Percentiles rank a stretch among this genome's conserved stretches.
Conservation (phyloP, 2,888 invertebrate genomes). For the Noctua janthe region DNA sequence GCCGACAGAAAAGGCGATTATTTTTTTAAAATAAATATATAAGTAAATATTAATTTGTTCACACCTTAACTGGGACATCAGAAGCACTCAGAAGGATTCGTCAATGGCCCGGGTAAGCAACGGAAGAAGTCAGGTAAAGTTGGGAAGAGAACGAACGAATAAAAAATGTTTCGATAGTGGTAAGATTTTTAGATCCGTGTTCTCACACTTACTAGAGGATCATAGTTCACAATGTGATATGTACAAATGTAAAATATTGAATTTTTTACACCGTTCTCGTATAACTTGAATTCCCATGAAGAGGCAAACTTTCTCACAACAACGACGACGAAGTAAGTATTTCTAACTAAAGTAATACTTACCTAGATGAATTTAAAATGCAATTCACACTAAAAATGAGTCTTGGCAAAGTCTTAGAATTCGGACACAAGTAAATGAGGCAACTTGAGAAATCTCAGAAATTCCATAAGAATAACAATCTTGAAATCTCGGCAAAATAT, state of each 20-base stretch:
- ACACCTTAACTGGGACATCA: slow-evolving; percentile 16
- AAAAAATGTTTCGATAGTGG: neutral
- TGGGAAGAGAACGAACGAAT: neutral
- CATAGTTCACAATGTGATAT: neutral
- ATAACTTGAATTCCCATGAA: neutral
- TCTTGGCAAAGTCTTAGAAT: neutral
- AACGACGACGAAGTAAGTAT: neutral
- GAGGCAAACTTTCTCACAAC: neutral
- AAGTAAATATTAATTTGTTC: neutral
- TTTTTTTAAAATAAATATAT: neutral
- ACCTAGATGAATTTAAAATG: neutral
- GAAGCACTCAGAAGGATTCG: neutral
- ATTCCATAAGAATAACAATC: neutral
- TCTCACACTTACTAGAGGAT: slow-evolving; percentile 36
- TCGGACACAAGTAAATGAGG: neutral
- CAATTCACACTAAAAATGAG: neutral
- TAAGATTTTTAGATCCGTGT: slow-evolving; percentile 2
- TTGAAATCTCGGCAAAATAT: neutral
- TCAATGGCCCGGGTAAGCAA: no score
- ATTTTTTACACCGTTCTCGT: no score
- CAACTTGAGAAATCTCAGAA: neutral
- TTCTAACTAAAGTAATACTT: neutral
- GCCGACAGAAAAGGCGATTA: neutral
- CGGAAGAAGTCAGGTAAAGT: slow-evolving; percentile 12
- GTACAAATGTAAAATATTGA: neutral